Evolutionary conservation across 2,113 vertebrate genomes (phyloP), one percentile per base, ranked within the genome.

Genomic region (Plotosus lineatus): DNA sequence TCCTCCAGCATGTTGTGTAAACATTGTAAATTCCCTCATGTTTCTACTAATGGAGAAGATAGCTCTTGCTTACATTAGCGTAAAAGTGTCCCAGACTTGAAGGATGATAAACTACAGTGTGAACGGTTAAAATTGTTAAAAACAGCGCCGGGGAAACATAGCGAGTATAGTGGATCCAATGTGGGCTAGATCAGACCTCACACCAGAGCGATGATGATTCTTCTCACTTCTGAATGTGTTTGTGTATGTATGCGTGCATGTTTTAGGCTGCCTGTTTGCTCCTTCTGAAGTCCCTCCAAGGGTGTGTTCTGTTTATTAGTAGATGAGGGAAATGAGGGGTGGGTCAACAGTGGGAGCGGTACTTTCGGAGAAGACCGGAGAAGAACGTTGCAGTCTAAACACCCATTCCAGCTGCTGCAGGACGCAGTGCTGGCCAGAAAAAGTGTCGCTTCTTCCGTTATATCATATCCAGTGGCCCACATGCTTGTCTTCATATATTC

Each of bases 301-400:
- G 86, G 86, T 81, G 86, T 87, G 86, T 84, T 81, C 80, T 87
- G 85, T 86, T 87, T 87, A 87, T 85, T 81, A 81, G 78, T 66
- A 84, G 80, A 82, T 86, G 82, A 80, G 85, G 84, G 81, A 84
- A 86, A 86, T 71, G 80, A 83, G 86, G 84, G 80, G 84, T 86
- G 83, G 81, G 79, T 69, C 75, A 46, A 72, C 78, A 81, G 73
- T 83, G 85, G 85, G 85, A 86, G 73, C 76, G 79, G 82, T 72
- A 50, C 77, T 80, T 83, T 81, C 72, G 51, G 79, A 77, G 82
- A 83, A 75, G 42, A 66, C 78, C 53, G n/a, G 74, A 83, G 81
- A 65, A 75, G 76, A 78, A 65, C 76, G 65, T 73, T 84, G 73
- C 86, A 87, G 80, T 86, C 82, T 83, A 84, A 86, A 85, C 82